Evolutionary conservation across 1,140 invertebrate genomes (phyloP), one percentile per base, ranked within the genome.

Genomic region (Pissodes strobi): DNA sequence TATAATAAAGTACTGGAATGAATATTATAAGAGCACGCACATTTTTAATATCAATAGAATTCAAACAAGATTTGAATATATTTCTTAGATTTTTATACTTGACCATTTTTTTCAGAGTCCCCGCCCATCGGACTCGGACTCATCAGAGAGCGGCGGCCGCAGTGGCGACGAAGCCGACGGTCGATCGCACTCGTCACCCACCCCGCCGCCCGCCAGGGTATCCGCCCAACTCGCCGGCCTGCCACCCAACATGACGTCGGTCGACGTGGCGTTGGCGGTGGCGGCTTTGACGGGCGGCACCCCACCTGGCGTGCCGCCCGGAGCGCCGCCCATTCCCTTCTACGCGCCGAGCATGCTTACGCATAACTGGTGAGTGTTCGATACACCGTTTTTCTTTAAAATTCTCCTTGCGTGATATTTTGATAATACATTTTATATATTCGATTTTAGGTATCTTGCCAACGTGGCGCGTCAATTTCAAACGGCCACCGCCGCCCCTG

Each of bases 31-130:
- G n/a, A n/a, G n/a, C n/a, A n/a, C n/a, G n/a, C n/a, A n/a, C n/a
- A n/a, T n/a, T n/a, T n/a, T n/a, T n/a, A n/a, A n/a, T n/a, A n/a
- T n/a, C n/a, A n/a, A n/a, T n/a, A n/a, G n/a, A n/a, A n/a, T n/a
- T n/a, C n/a, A n/a, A n/a, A n/a, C n/a, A n/a, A n/a, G n/a, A n/a
- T n/a, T n/a, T n/a, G n/a, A n/a, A n/a, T n/a, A n/a, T n/a, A n/a
- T n/a, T n/a, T n/a, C n/a, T n/a, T n/a, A n/a, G n/a, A n/a, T n/a
- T n/a, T n/a, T n/a, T n/a, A n/a, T n/a, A n/a, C n/a, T n/a, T n/a
- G n/a, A n/a, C n/a, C n/a, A n/a, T n/a, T 52, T 62, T 46, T 78
- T 79, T 0, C 79, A 86, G 84, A 86, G 84, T 82, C 84, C 84
- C 68, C 77, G 73, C 34, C 81, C 81, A 57, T 82, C 83, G 64